Conservation (phyloP, 1,140 invertebrate species). For the Ephestia elutella region DNA sequence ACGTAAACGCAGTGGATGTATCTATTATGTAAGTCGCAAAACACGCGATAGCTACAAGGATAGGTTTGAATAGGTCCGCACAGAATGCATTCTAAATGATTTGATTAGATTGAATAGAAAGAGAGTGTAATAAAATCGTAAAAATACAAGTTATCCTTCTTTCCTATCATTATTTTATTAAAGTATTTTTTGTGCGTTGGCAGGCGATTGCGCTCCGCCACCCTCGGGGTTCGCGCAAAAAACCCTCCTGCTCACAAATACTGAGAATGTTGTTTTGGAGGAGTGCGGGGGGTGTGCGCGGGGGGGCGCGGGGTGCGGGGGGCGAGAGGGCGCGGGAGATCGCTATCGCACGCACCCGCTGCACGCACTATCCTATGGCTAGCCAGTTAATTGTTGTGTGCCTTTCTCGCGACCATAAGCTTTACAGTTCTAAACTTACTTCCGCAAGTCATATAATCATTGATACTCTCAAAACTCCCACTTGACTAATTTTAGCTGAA, state of each 20-base stretch:
- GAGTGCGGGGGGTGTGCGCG: slow-evolving; percentile 39
- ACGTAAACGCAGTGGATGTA: no score
- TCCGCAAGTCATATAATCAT: no score
- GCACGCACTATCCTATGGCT: slow-evolving; percentile 69
- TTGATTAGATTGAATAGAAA: no score
- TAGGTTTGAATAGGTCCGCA: no score
- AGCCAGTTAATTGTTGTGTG: slow-evolving; percentile 67
- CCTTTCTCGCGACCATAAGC: slow-evolving; percentile 30
- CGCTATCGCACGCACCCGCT: slow-evolving; percentile 71
- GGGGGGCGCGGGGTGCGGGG: slow-evolving; percentile 29
- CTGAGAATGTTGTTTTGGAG: slow-evolving; percentile 69
- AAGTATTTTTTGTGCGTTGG: slow-evolving; percentile 61
- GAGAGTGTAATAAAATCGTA: no score
- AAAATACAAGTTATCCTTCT: neutral
- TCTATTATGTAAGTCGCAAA: no score
- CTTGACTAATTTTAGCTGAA: no score
- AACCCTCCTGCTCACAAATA: slow-evolving; percentile 66
- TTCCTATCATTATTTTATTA: neutral
- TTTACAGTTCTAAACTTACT: slow-evolving; percentile 17
- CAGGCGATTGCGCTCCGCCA: slow-evolving; percentile 66
- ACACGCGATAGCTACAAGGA: no score
- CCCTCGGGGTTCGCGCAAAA: slow-evolving; percentile 69
- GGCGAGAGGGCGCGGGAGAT: slow-evolving; percentile 47
- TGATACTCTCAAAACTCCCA: no score
- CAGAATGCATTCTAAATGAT: no score